These are phyloP conservation scores for Zelleria hepariella DNA, from an alignment of 2,888 invertebrate species.

Conservation along the genomic window DNA sequence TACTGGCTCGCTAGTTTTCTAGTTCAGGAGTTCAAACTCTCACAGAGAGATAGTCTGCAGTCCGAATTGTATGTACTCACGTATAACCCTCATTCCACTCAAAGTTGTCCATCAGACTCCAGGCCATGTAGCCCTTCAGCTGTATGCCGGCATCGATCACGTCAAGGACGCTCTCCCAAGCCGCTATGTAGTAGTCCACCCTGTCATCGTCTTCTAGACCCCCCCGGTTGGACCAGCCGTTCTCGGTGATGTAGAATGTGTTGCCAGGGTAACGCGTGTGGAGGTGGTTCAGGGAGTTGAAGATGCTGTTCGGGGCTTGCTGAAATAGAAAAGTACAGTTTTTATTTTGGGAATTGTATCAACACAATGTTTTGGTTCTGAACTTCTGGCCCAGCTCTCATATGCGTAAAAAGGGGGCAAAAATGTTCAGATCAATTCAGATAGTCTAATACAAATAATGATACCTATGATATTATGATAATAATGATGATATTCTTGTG, in stretches of 20 bases:
- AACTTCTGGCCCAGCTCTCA: no score
- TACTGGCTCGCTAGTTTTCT: no score
- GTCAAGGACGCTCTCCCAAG: conserved; percentile 51
- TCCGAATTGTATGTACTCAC: no score
- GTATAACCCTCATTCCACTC: conserved; percentile 74
- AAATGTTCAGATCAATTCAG: no score
- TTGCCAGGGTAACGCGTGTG: conserved; percentile 61
- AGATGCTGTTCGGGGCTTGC: conserved; percentile 72
- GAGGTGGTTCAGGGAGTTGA: conserved; percentile 63
- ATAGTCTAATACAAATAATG: no score
- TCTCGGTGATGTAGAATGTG: conserved; percentile 73
- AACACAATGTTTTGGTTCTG: no score
- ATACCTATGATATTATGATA: no score
- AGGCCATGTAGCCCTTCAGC: conserved; percentile 69
- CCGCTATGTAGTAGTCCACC: conserved; percentile 48
- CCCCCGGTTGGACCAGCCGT: conserved; percentile 64
- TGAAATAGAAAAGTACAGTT: conserved; percentile 18
- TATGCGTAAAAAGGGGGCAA: no score
- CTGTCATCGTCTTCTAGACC: conserved; percentile 63
- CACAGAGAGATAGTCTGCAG: no score
- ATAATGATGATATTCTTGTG: no score
- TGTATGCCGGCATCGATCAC: conserved; percentile 55
- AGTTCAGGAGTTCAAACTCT: no score
- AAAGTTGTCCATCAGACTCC: conserved; percentile 77
- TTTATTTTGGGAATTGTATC: no score